Evolutionary conservation across 2,113 vertebrate genomes (phyloP), one percentile per base, ranked within the genome.

Genomic region (Misgurnus anguillicaudatus): DNA sequence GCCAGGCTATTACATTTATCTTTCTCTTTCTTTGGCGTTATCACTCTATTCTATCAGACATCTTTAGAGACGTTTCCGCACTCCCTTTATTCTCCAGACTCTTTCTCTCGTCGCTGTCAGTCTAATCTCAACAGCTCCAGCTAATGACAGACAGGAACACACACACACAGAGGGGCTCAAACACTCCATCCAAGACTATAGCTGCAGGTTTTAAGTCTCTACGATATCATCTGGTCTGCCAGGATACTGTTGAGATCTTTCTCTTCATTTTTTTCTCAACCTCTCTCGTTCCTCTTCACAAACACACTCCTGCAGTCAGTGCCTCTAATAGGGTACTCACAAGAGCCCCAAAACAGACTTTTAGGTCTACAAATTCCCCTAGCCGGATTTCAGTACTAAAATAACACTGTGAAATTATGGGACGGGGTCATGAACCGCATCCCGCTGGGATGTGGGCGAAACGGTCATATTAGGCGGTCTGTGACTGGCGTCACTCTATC

Each of bases 101-200:
- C 71, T 31, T 31, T 65, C 36, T 62, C 51, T 8, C 69, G 17
- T 65, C 38, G 24, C 61, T 73, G 70, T 74, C 78, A 73, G 39
- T 55, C 70, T 80, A 73, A 65, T 73, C 78, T 80, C 38, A 42
- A 17, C 36, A 13, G 68, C 67, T 66, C 24, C 68, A 39, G 67
- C 47, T 64, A 9, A 58, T 39, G 36, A 60, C 67, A 73, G 31
- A 41, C 31, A 24, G 55, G 41, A 71, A 77, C 74, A 71, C 66
- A 77, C 74, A 77, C 74, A 51, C 41, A 64, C 57, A 77, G 64
- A 57, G 65, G 61, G 66, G 47, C 80, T 77, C 66, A 72, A 36
- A 71, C 39, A 51, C 75, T 48, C 66, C 48, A 63, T 72, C 67
- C 72, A 10, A 66, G 47, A 82, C 66, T 67, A 58, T 36, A 47